Base-by-base conservation (phyloP, 2,888 invertebrate genomes). In the Aproaerema taeniolella region DNA sequence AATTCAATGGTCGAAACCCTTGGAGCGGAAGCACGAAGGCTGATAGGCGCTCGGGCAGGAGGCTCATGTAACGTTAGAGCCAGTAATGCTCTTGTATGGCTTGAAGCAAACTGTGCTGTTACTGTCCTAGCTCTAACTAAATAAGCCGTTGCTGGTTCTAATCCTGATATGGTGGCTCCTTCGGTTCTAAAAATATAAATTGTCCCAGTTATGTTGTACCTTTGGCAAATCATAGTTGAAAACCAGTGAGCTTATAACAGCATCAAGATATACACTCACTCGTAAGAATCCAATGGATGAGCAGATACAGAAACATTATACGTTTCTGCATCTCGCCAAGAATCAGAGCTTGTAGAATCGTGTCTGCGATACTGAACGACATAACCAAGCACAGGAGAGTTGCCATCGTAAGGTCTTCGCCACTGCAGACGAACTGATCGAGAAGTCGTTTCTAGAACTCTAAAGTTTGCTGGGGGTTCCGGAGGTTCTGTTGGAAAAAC, bases 321-420 rank as follows among this genome's bases (percentile, higher is more conserved):
- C 0, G 89, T 88, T 42, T 88, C 86, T 7, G 85, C 81, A 20
- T 88, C 88, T 45, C 87, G 79, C 90, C 90, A 90, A 26, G 89
- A 82, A 31, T 88, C 88, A 1, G 80, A 58, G 37, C 66, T 80
- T 0, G 77, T 72, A 7, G 89, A 88, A 31, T 89, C 81, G 48
- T 88, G 88, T 53, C 86, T 87, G 29, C 91, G 86, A 62, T 93
- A 93, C 60, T 93, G 93, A 31, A 94, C 91, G 43, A 93, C 83
- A 68, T 94, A 95, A 46, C 93, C 92, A 30, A 92, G 79, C 13
- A 95, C 92, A 0, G 93, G 94, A 26, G 93, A 93, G 69, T 94
- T 94, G 2, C 94, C 94, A 54, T 93, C 93, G 60, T 92, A 93
- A 1, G 93, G 91, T 43, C 91, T 85, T 36, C 90, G 88, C 94